A percentile compares a stretch with the other conserved stretches of the same genome.
Conservation (phyloP, 2,797 vertebrate species). For the Margarornis squamiger region DNA sequence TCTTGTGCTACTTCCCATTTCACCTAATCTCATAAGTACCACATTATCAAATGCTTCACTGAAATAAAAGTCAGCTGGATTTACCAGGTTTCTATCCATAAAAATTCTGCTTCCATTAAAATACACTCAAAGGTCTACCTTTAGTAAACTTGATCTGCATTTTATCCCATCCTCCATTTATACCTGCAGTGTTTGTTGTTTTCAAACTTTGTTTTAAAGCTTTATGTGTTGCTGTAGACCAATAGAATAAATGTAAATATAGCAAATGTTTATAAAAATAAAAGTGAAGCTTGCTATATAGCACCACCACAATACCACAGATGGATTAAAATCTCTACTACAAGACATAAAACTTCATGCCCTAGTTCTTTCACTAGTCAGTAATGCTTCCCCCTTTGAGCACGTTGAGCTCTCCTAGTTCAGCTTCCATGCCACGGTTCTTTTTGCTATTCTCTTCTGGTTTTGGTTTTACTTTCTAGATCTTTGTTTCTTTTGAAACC, state of each 20-base stretch:
- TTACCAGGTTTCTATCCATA: background rate
- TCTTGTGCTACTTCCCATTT: background rate
- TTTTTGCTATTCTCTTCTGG: background rate
- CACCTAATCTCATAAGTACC: background rate
- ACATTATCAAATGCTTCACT: background rate
- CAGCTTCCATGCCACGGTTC: background rate
- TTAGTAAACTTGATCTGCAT: background rate
- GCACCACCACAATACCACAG: background rate
- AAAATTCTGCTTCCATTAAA: background rate
- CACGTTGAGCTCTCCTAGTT: background rate
- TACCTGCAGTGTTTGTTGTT: background rate
- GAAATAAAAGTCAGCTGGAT: background rate
- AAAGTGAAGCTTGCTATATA: background rate
- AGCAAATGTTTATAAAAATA: background rate
- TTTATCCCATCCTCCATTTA: background rate
- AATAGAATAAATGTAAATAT: background rate
- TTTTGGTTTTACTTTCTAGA: background rate
- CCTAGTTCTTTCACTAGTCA: background rate
- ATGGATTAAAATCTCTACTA: background rate
- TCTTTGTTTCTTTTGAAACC: background rate
- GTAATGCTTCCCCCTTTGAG: background rate
- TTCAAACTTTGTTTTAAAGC: background rate
- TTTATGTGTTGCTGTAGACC: background rate
- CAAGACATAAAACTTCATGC: background rate
- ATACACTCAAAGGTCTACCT: background rate